Percentiles rank a stretch among this genome's conserved stretches.
Evolutionary conservation across 1,140 invertebrate species (phyloP).

Genomic region (Diploscapter pachys): DNA sequence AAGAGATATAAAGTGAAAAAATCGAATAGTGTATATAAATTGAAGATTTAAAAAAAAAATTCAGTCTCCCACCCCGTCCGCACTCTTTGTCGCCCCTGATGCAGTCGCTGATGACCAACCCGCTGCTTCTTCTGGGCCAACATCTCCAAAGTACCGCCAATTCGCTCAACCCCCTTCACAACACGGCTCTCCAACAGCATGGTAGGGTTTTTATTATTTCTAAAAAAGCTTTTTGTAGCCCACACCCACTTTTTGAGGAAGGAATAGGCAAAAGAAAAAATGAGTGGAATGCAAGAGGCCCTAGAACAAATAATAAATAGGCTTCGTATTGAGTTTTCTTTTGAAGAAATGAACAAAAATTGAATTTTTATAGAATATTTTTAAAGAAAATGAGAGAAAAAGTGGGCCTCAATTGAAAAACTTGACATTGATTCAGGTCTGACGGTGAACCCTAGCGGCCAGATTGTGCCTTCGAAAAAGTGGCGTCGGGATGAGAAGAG

Average conservation of each 20-base stretch:
- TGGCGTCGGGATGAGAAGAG: constrained; percentile 27
- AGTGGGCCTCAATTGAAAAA: no score
- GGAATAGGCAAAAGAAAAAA: neutral
- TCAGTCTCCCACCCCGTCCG: no score
- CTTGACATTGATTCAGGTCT: constrained; percentile 1
- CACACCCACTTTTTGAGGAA: no score
- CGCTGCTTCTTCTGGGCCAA: neutral
- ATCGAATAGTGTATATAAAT: no score
- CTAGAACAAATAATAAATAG: constrained; percentile 3
- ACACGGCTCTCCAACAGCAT: neutral
- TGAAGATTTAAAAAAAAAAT: no score
- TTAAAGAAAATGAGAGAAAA: neutral
- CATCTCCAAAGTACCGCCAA: no score
- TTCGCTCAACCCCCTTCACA: no score
- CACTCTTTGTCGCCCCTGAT: neutral
- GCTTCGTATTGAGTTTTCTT: neutral
- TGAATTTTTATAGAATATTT: neutral
- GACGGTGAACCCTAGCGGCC: constrained; percentile 16
- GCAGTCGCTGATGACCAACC: constrained; percentile 7
- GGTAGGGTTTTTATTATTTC: neutral
- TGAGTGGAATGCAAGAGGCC: neutral
- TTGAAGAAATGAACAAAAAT: neutral
- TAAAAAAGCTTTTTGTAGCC: no score
- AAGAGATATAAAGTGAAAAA: no score
- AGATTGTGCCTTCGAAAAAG: constrained; percentile 32